phyloP scores from a whole-genome alignment of 1,140 invertebrate species.

The Drosophila busckii region DNA sequence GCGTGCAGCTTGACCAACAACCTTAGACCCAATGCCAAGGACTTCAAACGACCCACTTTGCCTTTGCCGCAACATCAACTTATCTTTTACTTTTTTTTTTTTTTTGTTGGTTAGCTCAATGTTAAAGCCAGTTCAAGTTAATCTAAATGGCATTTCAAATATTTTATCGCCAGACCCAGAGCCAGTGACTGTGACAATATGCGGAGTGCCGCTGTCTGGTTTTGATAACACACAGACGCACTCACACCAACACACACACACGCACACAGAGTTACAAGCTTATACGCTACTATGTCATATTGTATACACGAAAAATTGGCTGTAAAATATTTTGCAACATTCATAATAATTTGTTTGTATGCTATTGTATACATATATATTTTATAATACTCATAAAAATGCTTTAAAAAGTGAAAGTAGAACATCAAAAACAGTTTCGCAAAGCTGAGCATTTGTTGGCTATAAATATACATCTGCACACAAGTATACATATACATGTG shows the following conservation, averaged over 20 bases:
- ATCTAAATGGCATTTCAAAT: slow-evolving; percentile 35
- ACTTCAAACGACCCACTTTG: no score
- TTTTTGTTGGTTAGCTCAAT: no score
- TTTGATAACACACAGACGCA: background rate
- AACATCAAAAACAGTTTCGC: slow-evolving; percentile 41
- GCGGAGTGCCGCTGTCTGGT: background rate
- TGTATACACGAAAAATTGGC: slow-evolving; percentile 25
- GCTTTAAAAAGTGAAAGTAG: slow-evolving; percentile 42
- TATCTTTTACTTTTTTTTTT: no score
- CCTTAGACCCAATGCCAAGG: no score
- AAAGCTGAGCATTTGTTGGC: slow-evolving; percentile 32
- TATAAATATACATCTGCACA: slow-evolving; percentile 22
- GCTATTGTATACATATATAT: slow-evolving; percentile 7
- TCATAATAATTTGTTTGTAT: slow-evolving; percentile 37
- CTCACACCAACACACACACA: slow-evolving; percentile 1
- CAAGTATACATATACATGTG: slow-evolving; percentile 1
- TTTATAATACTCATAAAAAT: slow-evolving; percentile 46
- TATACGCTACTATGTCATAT: background rate
- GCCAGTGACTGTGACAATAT: background rate
- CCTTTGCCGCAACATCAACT: no score
- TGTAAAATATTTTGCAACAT: slow-evolving; percentile 33
- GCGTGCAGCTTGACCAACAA: no score
- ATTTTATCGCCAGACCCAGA: slow-evolving; percentile 18
- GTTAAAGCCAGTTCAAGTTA: background rate
- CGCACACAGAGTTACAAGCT: background rate